A percentile compares a stretch with the other conserved stretches of the same genome.
Conservation (phyloP, 2,888 invertebrate species). For the Melipona bicolor region DNA sequence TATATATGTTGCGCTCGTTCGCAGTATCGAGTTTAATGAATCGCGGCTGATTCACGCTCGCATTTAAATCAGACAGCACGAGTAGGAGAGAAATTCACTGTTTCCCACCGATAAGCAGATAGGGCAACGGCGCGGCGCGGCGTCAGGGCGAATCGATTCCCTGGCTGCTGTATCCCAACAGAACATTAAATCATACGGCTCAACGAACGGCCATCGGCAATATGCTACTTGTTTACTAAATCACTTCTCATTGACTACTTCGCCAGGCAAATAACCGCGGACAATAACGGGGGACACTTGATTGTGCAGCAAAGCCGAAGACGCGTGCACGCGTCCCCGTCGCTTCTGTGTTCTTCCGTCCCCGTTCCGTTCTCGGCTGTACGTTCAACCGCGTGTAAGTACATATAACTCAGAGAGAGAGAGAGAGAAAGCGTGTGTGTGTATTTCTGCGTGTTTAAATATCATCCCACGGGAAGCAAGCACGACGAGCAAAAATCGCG, state of each 20-base stretch:
- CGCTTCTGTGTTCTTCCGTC: constrained; percentile 4
- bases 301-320: constrained; percentile 78
- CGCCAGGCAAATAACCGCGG: constrained; percentile 73
- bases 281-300: constrained; percentile 78
- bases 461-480: constrained; percentile 55
- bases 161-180: constrained; percentile 37
- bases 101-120: constrained; percentile 32
- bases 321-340: constrained; percentile 71
- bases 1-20: background rate
- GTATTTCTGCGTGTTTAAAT: constrained; percentile 43
- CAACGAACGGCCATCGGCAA: constrained; percentile 78
- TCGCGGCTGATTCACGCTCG: constrained; percentile 3
- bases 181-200: constrained; percentile 77
- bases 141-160: constrained; percentile 38
- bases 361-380: constrained; percentile 9
- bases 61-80: constrained; percentile 34
- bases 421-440: background rate
- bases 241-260: constrained; percentile 75
- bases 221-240: constrained; percentile 83
- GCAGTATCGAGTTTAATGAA: constrained; percentile 6
- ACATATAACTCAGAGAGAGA: no score
- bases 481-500: constrained; percentile 26
- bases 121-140: background rate
- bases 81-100: constrained; percentile 2
- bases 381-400: background rate